Evolutionary conservation across 2,888 invertebrate genomes (phyloP).

Genomic region (Merodon equestris): DNA sequence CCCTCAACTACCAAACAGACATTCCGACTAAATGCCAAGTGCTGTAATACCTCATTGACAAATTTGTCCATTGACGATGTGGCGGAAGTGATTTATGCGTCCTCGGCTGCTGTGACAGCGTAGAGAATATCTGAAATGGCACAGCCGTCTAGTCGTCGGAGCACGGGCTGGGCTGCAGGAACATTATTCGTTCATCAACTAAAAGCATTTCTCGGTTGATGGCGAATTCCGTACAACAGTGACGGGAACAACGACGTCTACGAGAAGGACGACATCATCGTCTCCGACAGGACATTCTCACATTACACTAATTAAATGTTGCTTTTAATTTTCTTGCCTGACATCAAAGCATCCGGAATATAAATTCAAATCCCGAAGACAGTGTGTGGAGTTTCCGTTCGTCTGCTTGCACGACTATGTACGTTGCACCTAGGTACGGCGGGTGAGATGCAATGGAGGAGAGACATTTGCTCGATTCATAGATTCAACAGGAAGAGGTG

Average conservation of each 20-base stretch:
- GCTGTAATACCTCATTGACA: slow-evolving; percentile 59
- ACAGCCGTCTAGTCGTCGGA: not conserved
- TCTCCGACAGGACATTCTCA: slow-evolving; percentile 63
- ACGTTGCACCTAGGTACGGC: too few species aligned
- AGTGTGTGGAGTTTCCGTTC: slow-evolving; percentile 3
- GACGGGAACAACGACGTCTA: slow-evolving; percentile 28
- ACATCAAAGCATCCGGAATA: slow-evolving; percentile 47
- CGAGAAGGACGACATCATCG: slow-evolving; percentile 60
- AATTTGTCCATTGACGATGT: slow-evolving; percentile 64
- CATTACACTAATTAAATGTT: slow-evolving; percentile 68
- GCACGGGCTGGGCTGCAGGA: slow-evolving; percentile 25
- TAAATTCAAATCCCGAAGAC: slow-evolving; percentile 54
- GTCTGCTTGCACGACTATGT: too few species aligned
- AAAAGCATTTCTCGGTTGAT: slow-evolving; percentile 60
- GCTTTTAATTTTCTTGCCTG: slow-evolving; percentile 63
- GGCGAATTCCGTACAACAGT: slow-evolving; percentile 39
- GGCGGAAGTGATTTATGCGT: slow-evolving; percentile 62
- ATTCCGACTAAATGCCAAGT: slow-evolving; percentile 54
- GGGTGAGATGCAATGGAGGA: too few species aligned
- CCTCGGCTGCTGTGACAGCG: slow-evolving; percentile 46
- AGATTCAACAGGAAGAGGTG: too few species aligned
- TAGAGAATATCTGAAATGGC: too few species aligned
- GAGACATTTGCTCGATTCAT: too few species aligned
- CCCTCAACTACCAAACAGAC: slow-evolving; percentile 29
- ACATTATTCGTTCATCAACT: slow-evolving; percentile 57